Percentiles rank a stretch among this genome's conserved stretches.
These are phyloP conservation scores for Cephus pulcher DNA, from an alignment of 2,888 invertebrate species.

Conservation along the genomic window DNA sequence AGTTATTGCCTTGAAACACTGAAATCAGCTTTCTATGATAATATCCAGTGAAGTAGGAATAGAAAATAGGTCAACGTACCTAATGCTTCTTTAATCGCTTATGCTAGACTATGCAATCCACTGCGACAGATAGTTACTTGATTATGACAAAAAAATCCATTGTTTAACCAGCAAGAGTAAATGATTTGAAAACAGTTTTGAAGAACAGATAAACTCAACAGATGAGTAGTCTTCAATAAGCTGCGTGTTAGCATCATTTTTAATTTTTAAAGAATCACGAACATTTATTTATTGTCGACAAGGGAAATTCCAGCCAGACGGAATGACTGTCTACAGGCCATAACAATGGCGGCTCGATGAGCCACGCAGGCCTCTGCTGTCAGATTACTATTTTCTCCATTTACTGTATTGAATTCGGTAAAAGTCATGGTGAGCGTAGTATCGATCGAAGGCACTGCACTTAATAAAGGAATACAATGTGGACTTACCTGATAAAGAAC, in stretches of 20 bases:
- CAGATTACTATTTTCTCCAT: conserved; percentile 6
- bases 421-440: neutral
- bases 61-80: neutral
- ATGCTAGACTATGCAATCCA: neutral
- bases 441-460: neutral
- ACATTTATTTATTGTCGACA: neutral
- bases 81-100: neutral
- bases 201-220: neutral
- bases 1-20: neutral
- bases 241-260: neutral
- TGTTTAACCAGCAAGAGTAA: neutral
- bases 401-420: neutral
- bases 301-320: neutral
- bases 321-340: conserved; percentile 5
- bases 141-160: neutral
- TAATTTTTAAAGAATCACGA: neutral
- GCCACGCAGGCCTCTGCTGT: conserved; percentile 14
- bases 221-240: neutral
- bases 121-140: neutral
- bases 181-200: neutral
- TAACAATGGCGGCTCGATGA: conserved; percentile 16
- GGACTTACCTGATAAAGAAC: neutral
- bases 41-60: neutral
- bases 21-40: neutral
- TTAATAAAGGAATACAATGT: neutral